Conservation (phyloP, 2,888 invertebrate genomes). For the Xylocampa areola region DNA sequence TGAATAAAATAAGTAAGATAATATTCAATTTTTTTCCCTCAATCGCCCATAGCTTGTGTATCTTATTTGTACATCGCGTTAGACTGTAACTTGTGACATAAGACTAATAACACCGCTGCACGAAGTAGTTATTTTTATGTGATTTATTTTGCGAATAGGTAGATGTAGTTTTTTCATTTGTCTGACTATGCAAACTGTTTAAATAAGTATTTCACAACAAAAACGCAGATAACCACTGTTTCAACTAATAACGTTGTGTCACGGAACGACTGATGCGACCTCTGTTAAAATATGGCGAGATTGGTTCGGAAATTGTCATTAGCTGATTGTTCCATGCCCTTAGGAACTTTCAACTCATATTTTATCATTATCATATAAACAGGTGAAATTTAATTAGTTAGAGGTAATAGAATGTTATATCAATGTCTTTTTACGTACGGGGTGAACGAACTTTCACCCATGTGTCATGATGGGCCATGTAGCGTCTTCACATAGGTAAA, state of each 20-base stretch:
- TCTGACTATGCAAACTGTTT: slow-evolving; percentile 32
- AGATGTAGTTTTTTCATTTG: slow-evolving; percentile 35
- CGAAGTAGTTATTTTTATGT: slow-evolving; percentile 31
- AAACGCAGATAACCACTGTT: slow-evolving; percentile 46
- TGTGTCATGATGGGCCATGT: too few species aligned
- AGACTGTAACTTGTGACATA: not conserved
- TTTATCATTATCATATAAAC: too few species aligned
- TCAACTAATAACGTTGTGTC: slow-evolving; percentile 70
- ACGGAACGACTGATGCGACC: slow-evolving; percentile 66
- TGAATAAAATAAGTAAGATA: too few species aligned
- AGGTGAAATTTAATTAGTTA: too few species aligned
- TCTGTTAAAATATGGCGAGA: slow-evolving; percentile 44
- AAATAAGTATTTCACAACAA: slow-evolving; percentile 49
- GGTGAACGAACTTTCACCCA: too few species aligned
- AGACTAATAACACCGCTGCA: slow-evolving; percentile 18
- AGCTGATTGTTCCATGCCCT: slow-evolving; percentile 24
- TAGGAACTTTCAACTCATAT: slow-evolving; percentile 8
- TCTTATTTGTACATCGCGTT: not conserved
- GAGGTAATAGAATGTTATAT: too few species aligned
- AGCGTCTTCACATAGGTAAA: too few species aligned
- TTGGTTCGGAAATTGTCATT: slow-evolving; percentile 34
- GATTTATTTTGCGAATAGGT: slow-evolving; percentile 40
- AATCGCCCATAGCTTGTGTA: not conserved
- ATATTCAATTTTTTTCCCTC: too few species aligned
- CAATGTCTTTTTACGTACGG: too few species aligned